Base-by-base conservation (phyloP, 2,888 invertebrate species). In the Antheraea assamensis region DNA sequence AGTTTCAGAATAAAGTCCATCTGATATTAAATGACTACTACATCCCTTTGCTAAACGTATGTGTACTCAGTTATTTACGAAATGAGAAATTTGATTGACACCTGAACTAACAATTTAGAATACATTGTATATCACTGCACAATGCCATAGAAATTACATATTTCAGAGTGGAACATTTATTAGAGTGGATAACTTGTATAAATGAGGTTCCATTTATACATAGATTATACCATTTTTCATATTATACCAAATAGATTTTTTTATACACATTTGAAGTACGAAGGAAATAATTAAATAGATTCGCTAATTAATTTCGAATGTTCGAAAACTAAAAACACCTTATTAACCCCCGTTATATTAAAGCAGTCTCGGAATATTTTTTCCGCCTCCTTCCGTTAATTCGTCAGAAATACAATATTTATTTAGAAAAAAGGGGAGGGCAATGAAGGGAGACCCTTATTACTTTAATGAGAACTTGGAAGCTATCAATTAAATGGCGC, bases 401-500 rank as follows among this genome's bases (percentile, higher is more conserved):
- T 91, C 91, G 90, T 90, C 88, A 88, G 90, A 87, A 91, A 90
- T 64, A 64, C 88, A 91, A 92, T 93, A 92, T 94, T 93, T 90
- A 91, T 90, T 83, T 86, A 86, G 85, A 84, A 42, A 42, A 42
- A 42, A 42, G 42, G 42, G 42, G 13, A 42, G 42, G 42, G 42
- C 13, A 42, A 42, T 10, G 84, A 87, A 84, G 88, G 83, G 87
- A 87, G 85, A 15, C 83, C 78, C 61, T 76, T 77, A 88, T 89
- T 88, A 87, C 85, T 89, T 88, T 91, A 92, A 92, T 90, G 89
- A 91, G 87, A 80, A 78, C 80, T 79, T 84, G 80, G 81, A 84
- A 90, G 88, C 92, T 92, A 93, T 91, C 90, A 92, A 93, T 93
- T 94, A 93, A 85, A 78, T 83, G 94, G 92, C 93, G 93, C 93